A percentile compares a stretch with the other conserved stretches of the same genome.
Conservation (phyloP, 2,113 vertebrate species). For the Thinocorus orbignyianus region DNA sequence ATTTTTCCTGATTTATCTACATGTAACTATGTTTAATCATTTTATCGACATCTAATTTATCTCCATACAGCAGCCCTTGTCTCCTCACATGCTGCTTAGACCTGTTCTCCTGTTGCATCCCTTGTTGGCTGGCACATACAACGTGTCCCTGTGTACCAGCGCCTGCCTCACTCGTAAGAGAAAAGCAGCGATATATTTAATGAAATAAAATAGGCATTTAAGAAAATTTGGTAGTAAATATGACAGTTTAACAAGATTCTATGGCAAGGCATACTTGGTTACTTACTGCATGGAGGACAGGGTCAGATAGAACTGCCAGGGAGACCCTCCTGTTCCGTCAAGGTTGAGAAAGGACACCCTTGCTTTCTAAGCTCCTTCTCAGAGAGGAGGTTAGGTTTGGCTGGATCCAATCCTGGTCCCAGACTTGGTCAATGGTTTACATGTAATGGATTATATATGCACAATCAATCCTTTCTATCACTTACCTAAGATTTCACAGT, state of each 20-base stretch:
- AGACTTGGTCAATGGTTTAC: neutral
- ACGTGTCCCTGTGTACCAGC: neutral
- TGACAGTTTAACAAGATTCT: neutral
- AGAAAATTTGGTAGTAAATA: neutral
- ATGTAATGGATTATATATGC: neutral
- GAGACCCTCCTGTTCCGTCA: neutral
- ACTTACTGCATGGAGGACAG: neutral
- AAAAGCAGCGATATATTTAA: neutral
- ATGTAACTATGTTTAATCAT: neutral
- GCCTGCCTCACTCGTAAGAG: neutral
- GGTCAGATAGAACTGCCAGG: neutral
- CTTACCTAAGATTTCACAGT: neutral
- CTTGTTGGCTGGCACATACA: neutral
- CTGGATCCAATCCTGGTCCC: neutral
- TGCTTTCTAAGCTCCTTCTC: neutral
- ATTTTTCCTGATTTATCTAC: neutral
- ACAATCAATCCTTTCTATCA: neutral
- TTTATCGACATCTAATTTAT: neutral
- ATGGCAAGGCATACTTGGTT: neutral
- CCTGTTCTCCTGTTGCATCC: rapidly evolving
- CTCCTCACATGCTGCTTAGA: neutral
- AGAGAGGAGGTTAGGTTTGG: neutral
- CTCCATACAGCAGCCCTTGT: neutral
- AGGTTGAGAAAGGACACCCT: neutral
- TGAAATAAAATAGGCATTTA: neutral